Base-by-base conservation (phyloP, 2,888 invertebrate species). In the Erpobdella octoculata region DNA sequence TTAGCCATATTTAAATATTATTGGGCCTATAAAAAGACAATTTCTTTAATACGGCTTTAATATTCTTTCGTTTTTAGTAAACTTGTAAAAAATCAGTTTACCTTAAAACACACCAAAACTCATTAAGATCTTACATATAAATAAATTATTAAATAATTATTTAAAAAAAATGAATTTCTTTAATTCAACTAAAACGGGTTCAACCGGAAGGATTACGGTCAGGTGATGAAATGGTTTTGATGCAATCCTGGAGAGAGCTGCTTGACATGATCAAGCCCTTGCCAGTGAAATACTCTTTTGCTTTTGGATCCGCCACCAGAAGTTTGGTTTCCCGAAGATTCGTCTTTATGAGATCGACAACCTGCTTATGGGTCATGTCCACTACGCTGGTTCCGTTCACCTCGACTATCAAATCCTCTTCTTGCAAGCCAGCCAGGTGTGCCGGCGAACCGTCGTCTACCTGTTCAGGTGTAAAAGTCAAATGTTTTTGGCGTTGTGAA, bases 331-430 rank as follows among this genome's bases (percentile, higher is more conserved):
- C 92, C 79, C 89, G 89, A 0, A 79, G 79, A 3, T 62, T 72
- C 72, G 90, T 88, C 86, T 94, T 95, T 81, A 96, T 94, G 77
- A 93, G 88, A 80, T 90, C 90, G 75, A 96, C 96, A 76, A 96
- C 95, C 85, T 86, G 83, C 83, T 92, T 91, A 71, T 76, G 76
- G n/a, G 70, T 74, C 6, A 61, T 18, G 9, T 31, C 48, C 41
- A 70, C 59, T 36, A 74, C 70, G 18, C 53, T 67, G 31, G 18
- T 33, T 1, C 73, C 74, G 66, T 75, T 74, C 18, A 75, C 75
- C 36, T 72, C 75, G 2, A 75, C 65, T 1, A 75, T 71, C 25
- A 58, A 41, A 53, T 75, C 75, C 9, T 71, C 72, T n/a, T 71
- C 65, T n/a, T 38, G 69, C 48, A 75, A 68, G 1, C 71, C 75